Conservation (phyloP, 2,888 invertebrate species). For the Psylliodes chrysocephalus region DNA sequence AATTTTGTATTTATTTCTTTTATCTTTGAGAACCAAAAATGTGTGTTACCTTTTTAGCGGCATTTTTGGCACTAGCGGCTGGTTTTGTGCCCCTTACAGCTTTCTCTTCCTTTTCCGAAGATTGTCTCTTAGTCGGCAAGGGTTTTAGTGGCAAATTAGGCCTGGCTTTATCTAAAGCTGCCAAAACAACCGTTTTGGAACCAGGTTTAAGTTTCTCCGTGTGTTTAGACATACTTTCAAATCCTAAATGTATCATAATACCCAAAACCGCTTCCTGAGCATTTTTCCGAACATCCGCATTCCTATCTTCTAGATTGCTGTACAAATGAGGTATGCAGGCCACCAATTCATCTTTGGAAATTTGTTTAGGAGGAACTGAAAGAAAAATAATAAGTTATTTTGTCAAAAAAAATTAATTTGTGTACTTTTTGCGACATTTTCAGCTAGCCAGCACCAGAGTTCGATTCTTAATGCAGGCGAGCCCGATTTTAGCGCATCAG, state of each 20-base stretch:
- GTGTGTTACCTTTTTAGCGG: slow-evolving; percentile 71
- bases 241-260: slow-evolving; percentile 92
- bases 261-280: slow-evolving; percentile 90
- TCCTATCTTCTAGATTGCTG: slow-evolving; percentile 89
- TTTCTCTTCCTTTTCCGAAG: slow-evolving; percentile 65
- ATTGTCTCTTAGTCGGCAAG: slow-evolving; percentile 72
- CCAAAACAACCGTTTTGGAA: slow-evolving; percentile 80
- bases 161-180: slow-evolving; percentile 85
- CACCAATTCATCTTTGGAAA: slow-evolving; percentile 84
- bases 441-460: slow-evolving; percentile 86
- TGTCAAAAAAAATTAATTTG: slow-evolving; percentile 13
- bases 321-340: slow-evolving; percentile 82
- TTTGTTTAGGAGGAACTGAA: slow-evolving; percentile 75
- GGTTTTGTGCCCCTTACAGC: slow-evolving; percentile 70
- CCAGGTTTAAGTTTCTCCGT: slow-evolving; percentile 84
- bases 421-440: slow-evolving; percentile 78
- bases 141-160: slow-evolving; percentile 87
- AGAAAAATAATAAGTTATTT: slow-evolving; percentile 24
- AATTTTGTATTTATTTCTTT: too few relatives aligned
- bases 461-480: slow-evolving; percentile 85
- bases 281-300: slow-evolving; percentile 89
- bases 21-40: too few relatives aligned
- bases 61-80: slow-evolving; percentile 66
- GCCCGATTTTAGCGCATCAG: slow-evolving; percentile 86
- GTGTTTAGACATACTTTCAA: slow-evolving; percentile 79